Conservation (phyloP, 2,888 invertebrate species). For the Caenorhabditis uteleia region DNA sequence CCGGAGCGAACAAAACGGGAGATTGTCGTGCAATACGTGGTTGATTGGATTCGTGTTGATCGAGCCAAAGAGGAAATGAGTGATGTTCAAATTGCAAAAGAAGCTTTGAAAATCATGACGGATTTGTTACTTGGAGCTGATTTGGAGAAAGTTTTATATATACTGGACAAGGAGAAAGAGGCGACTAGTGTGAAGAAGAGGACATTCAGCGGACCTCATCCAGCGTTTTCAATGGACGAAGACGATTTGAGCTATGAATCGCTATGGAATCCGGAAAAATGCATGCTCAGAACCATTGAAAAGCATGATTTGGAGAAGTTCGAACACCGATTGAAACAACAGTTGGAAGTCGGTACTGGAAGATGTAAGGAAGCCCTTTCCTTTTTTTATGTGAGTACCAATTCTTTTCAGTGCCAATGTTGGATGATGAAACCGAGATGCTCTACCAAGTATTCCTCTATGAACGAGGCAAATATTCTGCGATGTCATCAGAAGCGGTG, state of each 20-base stretch:
- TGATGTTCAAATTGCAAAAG: conserved; percentile 8
- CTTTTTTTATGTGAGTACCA: background rate
- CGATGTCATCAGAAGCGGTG: conserved; percentile 16
- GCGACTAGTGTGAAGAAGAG: conserved; percentile 1
- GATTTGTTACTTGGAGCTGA: conserved; percentile 15
- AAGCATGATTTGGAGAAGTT: background rate
- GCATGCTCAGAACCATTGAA: no score
- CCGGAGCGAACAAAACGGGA: conserved; percentile 25
- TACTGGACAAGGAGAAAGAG: conserved; percentile 19
- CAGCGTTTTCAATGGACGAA: conserved; percentile 3
- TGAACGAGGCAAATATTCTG: conserved; percentile 7
- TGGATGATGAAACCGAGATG: conserved; percentile 14
- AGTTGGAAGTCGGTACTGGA: background rate
- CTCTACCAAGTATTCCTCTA: conserved; percentile 23
- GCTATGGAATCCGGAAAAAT: no score
- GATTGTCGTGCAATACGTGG: conserved; percentile 19
- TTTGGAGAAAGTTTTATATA: conserved; percentile 18
- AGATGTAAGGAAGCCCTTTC: background rate
- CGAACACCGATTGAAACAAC: background rate
- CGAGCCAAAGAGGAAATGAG: background rate
- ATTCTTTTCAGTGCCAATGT: conserved; percentile 8
- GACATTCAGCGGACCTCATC: no score
- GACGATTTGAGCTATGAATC: conserved; percentile 9
- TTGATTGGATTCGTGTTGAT: conserved; percentile 18
- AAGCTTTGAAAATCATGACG: conserved; percentile 16